Base-by-base conservation (phyloP, 2,797 vertebrate species). In the Cuniculus paca region DNA sequence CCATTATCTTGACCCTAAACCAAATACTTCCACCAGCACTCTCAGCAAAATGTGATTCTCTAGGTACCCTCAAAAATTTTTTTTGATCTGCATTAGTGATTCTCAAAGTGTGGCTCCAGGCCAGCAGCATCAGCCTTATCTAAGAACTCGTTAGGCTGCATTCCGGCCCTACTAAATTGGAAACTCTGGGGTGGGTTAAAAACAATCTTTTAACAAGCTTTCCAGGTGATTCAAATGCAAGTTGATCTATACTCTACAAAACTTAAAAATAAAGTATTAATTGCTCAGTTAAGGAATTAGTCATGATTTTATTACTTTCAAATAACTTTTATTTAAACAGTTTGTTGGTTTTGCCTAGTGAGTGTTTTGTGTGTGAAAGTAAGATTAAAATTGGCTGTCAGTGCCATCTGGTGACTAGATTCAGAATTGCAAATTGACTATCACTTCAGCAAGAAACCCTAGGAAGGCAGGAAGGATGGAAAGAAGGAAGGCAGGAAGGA, bases 331-430 rank as follows among this genome's bases (percentile, higher is more conserved):
- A 60, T 78, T 95, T 48, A 92, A 92, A 90, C 88, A 52, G 68
- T 85, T 80, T 83, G n/a, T n/a, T 54, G 10, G 20, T 88, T 92
- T 93, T 61, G 36, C 17, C 42, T 63, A 80, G 80, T 82, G 48
- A 78, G 5, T 65, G 2, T 61, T 36, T 90, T 80, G 92, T 34
- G 22, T 65, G 26, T 24, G 13, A 84, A 92, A 87, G 65, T 31
- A 65, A 81, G 72, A 79, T 70, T 96, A 61, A 82, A 85, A 54
- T 91, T 88, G 48, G 50, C 34, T 3, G 16, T 34, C 26, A 34
- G 6, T 74, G 91, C 79, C 96, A 96, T 89, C 97, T 97, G 17
- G 86, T 97, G 97, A 79, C 34, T 22, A 60, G 28, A 92, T 91
- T 3, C 3, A 90, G 50, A 94, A 96, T 42, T 97, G 88, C 96